Evolutionary conservation across 2,888 invertebrate genomes (phyloP).

Genomic region (Coronaproctus castanopsis): DNA sequence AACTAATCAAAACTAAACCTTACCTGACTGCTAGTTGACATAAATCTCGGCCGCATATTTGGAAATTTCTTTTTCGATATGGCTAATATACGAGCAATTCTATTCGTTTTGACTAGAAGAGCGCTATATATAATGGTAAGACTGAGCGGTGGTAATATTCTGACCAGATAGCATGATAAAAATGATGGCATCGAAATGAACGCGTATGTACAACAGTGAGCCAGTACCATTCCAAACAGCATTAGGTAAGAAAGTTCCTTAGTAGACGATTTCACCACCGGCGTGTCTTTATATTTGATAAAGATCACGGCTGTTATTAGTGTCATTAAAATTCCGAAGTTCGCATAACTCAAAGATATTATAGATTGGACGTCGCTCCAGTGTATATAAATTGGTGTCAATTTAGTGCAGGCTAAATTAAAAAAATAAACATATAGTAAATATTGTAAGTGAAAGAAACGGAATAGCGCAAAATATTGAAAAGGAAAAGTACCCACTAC

Average conservation of each 20-base stretch:
- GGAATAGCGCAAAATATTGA: too few species aligned
- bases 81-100: slow-evolving; percentile 52
- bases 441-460: too few species aligned
- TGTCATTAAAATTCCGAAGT: slow-evolving; percentile 40
- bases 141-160: slow-evolving; percentile 39
- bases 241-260: slow-evolving; percentile 48
- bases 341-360: slow-evolving; percentile 36
- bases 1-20: too few species aligned
- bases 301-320: slow-evolving; percentile 39
- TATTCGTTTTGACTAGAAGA: slow-evolving; percentile 52
- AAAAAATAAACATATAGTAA: too few species aligned
- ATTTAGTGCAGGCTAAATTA: background rate
- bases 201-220: slow-evolving; percentile 39
- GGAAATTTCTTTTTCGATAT: slow-evolving; percentile 50
- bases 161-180: slow-evolving; percentile 35
- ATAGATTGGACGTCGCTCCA: slow-evolving; percentile 42
- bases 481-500: too few species aligned
- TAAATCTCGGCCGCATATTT: slow-evolving; percentile 42
- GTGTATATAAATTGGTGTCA: background rate
- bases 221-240: slow-evolving; percentile 35
- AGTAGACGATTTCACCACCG: slow-evolving; percentile 51
- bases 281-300: slow-evolving; percentile 46
- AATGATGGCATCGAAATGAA: slow-evolving; percentile 40
- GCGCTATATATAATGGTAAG: slow-evolving; percentile 55
- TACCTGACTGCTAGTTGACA: slow-evolving; percentile 37